Evolutionary conservation across 30 jellyfish, hydroid and myxozoan species (phyloP), one percentile per base, ranked within the genome.

Genomic region (Rhopilema esculentum): DNA sequence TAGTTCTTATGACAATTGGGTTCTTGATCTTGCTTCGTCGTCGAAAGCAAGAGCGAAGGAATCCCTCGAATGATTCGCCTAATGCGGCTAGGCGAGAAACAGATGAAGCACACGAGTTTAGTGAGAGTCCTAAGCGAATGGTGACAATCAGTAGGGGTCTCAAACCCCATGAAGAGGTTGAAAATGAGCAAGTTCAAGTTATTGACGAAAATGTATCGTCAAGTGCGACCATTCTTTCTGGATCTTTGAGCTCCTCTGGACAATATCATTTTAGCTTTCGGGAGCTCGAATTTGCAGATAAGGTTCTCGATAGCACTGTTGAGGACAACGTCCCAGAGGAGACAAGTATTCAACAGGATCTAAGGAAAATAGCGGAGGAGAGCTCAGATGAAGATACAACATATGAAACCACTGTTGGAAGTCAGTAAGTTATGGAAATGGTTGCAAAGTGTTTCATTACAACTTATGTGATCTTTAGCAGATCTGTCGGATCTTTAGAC

Each of bases 371-470:
- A 40, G 40, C 48, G 16, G 70, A 73, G 49, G 65, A 64, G 1
- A 73, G 84, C 71, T 78, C 90, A 31, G 96, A 87, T 27, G 63
- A 77, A 66, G 96, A 87, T 68, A 80, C 86, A 49, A 79, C 90
- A 23, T 57, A 66, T 53, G 96, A 87, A 33, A 79, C 86, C 65
- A 71, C 85, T n/a, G 95, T 66, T 21, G 89, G 49, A 52, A 49
- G 71, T 75, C 52, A 24, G 23, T 69, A 23, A 69, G 57, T n/a
- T n/a, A n/a, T n/a, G n/a, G n/a, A n/a, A n/a, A n/a, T n/a, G n/a
- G n/a, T n/a, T n/a, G n/a, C n/a, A n/a, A n/a, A n/a, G n/a, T n/a
- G n/a, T n/a, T n/a, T n/a, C n/a, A n/a, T n/a, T n/a, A n/a, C n/a
- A n/a, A n/a, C n/a, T n/a, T n/a, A n/a, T n/a, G n/a, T n/a, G n/a